Conservation (phyloP, 2,113 vertebrate species). For the Bagarius yarrelli region DNA sequence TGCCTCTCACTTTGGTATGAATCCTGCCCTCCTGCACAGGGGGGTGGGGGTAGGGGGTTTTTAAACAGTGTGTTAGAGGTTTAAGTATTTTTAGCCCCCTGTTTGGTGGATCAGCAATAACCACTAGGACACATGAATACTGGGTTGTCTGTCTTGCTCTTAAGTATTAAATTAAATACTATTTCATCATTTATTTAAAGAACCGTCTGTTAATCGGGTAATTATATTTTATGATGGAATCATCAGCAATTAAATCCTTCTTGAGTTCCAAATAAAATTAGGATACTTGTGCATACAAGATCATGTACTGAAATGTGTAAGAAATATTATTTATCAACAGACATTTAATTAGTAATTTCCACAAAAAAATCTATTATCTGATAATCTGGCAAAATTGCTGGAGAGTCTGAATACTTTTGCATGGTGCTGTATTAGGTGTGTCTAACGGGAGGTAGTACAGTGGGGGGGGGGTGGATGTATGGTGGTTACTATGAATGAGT, state of each 20-base stretch:
- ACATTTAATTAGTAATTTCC: background rate
- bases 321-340: background rate
- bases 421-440: slow-evolving; percentile 25
- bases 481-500: slow-evolving; percentile 59
- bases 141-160: background rate
- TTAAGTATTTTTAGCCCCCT: background rate
- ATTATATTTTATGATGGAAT: background rate
- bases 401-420: slow-evolving; percentile 30
- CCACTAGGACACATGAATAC: background rate
- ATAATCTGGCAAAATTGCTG: background rate
- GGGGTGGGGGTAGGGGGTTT: background rate
- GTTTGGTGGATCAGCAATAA: background rate
- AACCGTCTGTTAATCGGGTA: background rate
- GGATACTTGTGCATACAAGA: background rate
- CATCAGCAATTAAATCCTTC: background rate
- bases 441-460: slow-evolving; percentile 55
- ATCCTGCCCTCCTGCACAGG: background rate
- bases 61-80: background rate
- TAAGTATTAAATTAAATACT: background rate
- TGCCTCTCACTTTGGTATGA: background rate
- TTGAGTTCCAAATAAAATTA: background rate
- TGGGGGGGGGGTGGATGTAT: slow-evolving; percentile 65
- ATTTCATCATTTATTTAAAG: background rate
- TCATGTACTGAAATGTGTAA: no score
- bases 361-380: background rate